These are phyloP conservation scores for Orchestes rusci DNA, from an alignment of 2,888 invertebrate genomes.

Conservation along the genomic window DNA sequence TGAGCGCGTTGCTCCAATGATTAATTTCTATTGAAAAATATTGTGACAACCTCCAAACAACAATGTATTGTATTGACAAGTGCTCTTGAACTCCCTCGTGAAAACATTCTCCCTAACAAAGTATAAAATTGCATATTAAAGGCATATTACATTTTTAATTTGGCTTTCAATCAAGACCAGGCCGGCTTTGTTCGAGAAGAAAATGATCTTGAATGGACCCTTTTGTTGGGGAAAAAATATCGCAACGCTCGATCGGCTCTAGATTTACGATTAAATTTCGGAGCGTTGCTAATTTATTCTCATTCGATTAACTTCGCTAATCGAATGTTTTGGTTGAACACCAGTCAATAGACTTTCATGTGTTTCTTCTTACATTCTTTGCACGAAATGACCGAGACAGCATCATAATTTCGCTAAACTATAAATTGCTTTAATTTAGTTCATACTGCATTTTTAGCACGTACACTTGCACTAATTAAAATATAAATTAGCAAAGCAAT, in stretches of 20 bases:
- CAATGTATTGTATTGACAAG: no score
- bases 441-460: slow-evolving; percentile 10
- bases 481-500: slow-evolving; percentile 6
- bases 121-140: slow-evolving; percentile 14
- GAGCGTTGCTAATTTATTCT: no score
- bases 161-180: slow-evolving; percentile 14
- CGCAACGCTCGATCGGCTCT: no score
- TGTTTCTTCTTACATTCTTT: neutral
- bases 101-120: slow-evolving; percentile 9
- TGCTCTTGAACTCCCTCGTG: slow-evolving; percentile 2
- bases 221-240: no score
- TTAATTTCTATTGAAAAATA: slow-evolving; percentile 1
- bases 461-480: slow-evolving; percentile 6
- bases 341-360: no score
- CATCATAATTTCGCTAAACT: slow-evolving; percentile 10
- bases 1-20: neutral
- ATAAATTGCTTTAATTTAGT: slow-evolving; percentile 6
- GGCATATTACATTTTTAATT: slow-evolving; percentile 15
- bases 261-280: no score
- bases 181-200: slow-evolving; percentile 13
- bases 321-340: no score
- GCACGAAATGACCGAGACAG: slow-evolving; percentile 3
- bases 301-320: no score
- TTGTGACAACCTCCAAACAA: slow-evolving; percentile 1
- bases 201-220: slow-evolving; percentile 8